phyloP scores from a whole-genome alignment of 2,797 vertebrate species.

The Anniella stebbinsi region DNA sequence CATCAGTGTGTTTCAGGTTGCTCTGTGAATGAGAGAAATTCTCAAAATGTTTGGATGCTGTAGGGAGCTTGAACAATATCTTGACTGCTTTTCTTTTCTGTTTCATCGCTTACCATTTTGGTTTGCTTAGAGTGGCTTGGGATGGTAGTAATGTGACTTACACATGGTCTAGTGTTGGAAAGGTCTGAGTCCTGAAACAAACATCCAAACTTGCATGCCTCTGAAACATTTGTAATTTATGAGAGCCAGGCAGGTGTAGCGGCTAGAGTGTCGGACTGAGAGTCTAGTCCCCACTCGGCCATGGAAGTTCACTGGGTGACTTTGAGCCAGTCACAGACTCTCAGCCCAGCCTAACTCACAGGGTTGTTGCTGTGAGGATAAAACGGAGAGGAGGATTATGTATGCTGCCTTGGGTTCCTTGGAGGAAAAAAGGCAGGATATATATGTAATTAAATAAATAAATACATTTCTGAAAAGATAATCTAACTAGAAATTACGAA shows the following conservation, averaged over 20 bases:
- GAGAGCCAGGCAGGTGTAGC: too few relatives aligned
- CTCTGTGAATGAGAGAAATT: neutral
- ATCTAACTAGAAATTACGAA: neutral
- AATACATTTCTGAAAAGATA: neutral
- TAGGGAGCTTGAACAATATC: neutral
- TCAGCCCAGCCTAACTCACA: too few relatives aligned
- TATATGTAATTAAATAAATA: too few relatives aligned
- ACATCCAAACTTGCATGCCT: neutral
- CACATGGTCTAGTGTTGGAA: neutral
- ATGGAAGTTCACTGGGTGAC: too few relatives aligned
- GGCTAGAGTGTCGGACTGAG: too few relatives aligned
- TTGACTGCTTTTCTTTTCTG: neutral
- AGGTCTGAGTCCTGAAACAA: neutral
- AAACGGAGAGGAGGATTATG: too few relatives aligned
- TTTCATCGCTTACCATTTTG: neutral
- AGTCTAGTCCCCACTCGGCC: too few relatives aligned
- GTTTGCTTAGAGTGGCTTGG: neutral
- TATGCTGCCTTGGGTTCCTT: too few relatives aligned
- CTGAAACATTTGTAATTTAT: neutral
- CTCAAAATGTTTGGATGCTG: neutral
- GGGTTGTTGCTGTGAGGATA: too few relatives aligned
- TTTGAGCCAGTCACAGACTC: too few relatives aligned
- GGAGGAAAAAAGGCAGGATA: too few relatives aligned
- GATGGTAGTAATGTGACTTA: neutral
- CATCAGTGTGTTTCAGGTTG: neutral